phyloP scores from a whole-genome alignment of 1,140 invertebrate genomes.

The Nasonia vitripennis region DNA sequence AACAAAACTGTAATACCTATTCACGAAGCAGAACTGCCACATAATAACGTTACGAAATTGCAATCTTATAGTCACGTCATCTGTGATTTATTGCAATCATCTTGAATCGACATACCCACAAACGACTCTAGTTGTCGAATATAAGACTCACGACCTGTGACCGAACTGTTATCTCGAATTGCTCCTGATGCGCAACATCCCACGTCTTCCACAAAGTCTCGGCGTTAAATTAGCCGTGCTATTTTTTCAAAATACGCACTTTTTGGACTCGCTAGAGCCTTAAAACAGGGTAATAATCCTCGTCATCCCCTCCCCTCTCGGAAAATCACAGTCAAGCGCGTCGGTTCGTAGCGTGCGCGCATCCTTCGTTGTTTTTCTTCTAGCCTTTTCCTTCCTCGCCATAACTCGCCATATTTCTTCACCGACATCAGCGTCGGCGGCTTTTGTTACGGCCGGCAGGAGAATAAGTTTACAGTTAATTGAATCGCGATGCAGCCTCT shows the following conservation, averaged over 20 bases:
- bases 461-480: slow-evolving; percentile 50
- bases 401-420: slow-evolving; percentile 18
- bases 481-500: slow-evolving; percentile 47
- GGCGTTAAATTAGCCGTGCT: slow-evolving; percentile 7
- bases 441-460: slow-evolving; percentile 23
- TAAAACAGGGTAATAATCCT: not conserved
- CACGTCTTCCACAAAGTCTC: not conserved
- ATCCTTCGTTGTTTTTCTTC: not conserved
- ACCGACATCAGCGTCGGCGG: not conserved
- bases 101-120: too few species aligned
- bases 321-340: slow-evolving; percentile 25
- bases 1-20: not conserved
- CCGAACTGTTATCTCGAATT: not conserved
- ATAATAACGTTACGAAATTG: not conserved
- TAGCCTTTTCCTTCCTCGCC: not conserved
- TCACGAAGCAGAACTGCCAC: not conserved
- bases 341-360: not conserved
- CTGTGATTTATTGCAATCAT: too few species aligned
- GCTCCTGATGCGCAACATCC: not conserved
- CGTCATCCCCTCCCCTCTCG: not conserved
- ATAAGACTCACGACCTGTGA: not conserved
- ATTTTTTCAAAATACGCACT: slow-evolving; percentile 18
- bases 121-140: too few species aligned
- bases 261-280: slow-evolving; percentile 20
- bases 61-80: not conserved